Base-by-base conservation (phyloP, 2,797 vertebrate genomes). In the Paedocypris micromegethes region DNA sequence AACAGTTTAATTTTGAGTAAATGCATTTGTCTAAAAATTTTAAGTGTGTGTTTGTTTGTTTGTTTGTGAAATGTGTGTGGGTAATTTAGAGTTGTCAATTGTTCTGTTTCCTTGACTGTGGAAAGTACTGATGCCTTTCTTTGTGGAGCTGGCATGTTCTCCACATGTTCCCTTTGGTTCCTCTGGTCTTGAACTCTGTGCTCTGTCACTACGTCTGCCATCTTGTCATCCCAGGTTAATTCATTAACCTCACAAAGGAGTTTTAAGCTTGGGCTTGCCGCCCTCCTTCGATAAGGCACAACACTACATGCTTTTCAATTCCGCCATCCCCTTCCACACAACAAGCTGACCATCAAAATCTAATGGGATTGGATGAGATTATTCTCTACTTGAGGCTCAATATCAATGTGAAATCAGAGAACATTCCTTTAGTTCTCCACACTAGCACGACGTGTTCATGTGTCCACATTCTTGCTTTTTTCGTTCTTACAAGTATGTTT, bases 321-420 rank as follows among this genome's bases (percentile, higher is more conserved):
- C 37, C 37, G 51, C 55, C 58, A 64, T 66, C 55, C 62, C 54
- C 38, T 66, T 58, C 4, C 9, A 37, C 5, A 42, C 52, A 61
- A 46, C 57, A 66, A 49, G 48, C 56, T 62, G 53, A 58, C 64
- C 56, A 66, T 49, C 55, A 49, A 56, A 64, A 72, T 65, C 41
- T 69, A 68, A 58, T 54, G 7, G 43, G 54, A 69, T 68, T 46
- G 38, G 52, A n/a, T 56, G 66, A 66, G 69, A 75, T 57, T 66
- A 71, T 50, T 54, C 58, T 60, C 64, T 68, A 68, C 67, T 68
- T 63, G 58, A 50, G 37, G 38, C 56, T n/a, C 38, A n/a, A 52
- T 63, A 45, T 64, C 64, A 55, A 66, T 46, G 52, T 71, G 47
- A 49, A 55, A 47, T 6, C 23, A 44, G 6, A 40, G 9, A 72